A percentile compares a stretch with the other conserved stretches of the same genome.
Evolutionary conservation across 2,888 invertebrate species (phyloP).

Genomic region (Lasioglossum lativentre): DNA sequence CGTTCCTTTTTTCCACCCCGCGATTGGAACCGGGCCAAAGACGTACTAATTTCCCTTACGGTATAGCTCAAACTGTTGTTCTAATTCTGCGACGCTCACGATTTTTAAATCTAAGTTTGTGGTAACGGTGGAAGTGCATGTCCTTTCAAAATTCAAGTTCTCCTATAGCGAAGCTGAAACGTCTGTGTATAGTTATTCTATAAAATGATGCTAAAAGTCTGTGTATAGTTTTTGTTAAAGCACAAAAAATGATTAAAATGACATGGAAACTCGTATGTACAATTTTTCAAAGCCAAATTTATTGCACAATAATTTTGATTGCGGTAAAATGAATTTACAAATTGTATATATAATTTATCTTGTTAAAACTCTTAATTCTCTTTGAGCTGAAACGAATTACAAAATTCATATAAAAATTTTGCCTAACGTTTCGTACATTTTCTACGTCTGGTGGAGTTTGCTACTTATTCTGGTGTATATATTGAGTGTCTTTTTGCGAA

Average conservation of each 20-base stretch:
- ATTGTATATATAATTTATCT: background rate
- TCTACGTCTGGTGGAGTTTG: background rate
- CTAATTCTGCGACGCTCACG: background rate
- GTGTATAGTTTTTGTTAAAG: background rate
- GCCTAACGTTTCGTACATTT: background rate
- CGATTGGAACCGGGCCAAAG: conserved; percentile 10
- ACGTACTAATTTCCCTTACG: background rate
- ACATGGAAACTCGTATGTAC: no score
- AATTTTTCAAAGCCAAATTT: no score
- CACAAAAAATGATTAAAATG: no score
- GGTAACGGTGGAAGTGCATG: background rate
- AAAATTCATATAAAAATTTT: background rate
- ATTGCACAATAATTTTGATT: no score
- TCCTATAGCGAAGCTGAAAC: background rate
- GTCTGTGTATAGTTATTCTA: background rate
- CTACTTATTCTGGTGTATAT: background rate
- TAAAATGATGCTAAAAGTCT: background rate
- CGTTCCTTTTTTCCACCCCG: background rate
- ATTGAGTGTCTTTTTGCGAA: background rate
- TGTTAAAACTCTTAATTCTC: background rate
- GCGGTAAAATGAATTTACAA: background rate
- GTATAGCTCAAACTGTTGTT: background rate
- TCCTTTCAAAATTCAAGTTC: background rate
- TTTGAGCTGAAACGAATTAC: fast-evolving
- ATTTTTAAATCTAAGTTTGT: background rate